phyloP scores from a whole-genome alignment of 2,113 vertebrate species.

The Hipposideros armiger region DNA sequence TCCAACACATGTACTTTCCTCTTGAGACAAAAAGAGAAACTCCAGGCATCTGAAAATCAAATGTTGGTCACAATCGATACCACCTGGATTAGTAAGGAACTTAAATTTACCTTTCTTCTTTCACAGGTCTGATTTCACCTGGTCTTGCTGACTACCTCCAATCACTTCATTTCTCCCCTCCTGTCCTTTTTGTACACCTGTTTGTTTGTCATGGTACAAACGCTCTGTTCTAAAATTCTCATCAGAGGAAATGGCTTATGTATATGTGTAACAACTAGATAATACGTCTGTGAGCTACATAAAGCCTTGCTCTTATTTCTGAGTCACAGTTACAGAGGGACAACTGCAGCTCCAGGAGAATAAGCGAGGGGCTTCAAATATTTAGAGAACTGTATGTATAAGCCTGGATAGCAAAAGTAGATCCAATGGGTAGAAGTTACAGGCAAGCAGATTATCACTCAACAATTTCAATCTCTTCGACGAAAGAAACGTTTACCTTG shows the following conservation, averaged over 20 bases:
- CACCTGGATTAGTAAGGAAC: not conserved
- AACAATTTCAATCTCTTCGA: constrained; percentile 25
- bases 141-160: not conserved
- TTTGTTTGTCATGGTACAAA: not conserved
- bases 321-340: not conserved
- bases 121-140: not conserved
- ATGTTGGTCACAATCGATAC: not conserved
- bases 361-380: not conserved
- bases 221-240: not conserved
- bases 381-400: not conserved
- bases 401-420: not conserved
- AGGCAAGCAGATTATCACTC: not conserved
- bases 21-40: constrained; percentile 5
- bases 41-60: not conserved
- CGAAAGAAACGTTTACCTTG: not conserved
- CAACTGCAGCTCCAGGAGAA: not conserved
- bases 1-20: not conserved
- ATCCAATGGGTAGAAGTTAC: not conserved
- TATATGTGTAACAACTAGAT: not conserved
- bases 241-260: constrained; percentile 54
- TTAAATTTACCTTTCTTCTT: not conserved
- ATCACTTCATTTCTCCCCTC: not conserved
- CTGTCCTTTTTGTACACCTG: not conserved
- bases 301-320: constrained; percentile 42
- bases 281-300: not conserved